These are phyloP conservation scores for Balanococcus diminutus DNA, from an alignment of 2,888 invertebrate genomes.

Conservation along the genomic window DNA sequence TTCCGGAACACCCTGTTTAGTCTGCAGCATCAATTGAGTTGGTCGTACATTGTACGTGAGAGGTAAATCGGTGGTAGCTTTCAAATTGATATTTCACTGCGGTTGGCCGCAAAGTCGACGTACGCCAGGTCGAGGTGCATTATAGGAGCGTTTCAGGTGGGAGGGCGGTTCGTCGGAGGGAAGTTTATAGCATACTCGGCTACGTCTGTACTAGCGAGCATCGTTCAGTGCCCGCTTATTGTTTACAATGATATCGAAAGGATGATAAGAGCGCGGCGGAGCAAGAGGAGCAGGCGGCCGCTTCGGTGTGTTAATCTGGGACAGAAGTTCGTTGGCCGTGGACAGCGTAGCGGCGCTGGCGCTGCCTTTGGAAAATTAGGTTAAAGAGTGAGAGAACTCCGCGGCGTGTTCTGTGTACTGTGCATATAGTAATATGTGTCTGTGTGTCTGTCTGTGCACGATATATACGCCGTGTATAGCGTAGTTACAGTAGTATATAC, in stretches of 20 bases:
- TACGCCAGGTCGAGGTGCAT: too few relatives aligned
- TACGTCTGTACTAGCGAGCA: constrained; percentile 22
- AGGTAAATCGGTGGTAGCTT: too few relatives aligned
- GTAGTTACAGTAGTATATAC: neutral
- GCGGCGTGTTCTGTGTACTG: neutral
- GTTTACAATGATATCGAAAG: constrained; percentile 51
- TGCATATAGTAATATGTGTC: neutral
- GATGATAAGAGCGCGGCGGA: neutral
- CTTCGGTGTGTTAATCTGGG: constrained; percentile 48
- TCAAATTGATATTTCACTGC: too few relatives aligned
- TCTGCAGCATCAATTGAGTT: too few relatives aligned
- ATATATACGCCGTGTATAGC: neutral
- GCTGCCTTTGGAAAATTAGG: constrained; percentile 50
- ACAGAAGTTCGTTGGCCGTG: constrained; percentile 51
- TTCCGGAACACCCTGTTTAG: too few relatives aligned
- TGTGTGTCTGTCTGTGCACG: neutral
- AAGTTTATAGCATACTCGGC: neutral
- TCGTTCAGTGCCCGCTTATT: constrained; percentile 49
- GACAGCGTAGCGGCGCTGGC: constrained; percentile 51
- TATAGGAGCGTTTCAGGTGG: too few relatives aligned
- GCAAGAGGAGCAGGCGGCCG: neutral
- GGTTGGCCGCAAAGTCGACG: too few relatives aligned
- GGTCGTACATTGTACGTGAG: too few relatives aligned
- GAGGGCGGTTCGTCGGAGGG: neutral
- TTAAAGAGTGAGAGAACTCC: constrained; percentile 51